These are phyloP conservation scores for Galaxias olidus DNA, from an alignment of 2,797 vertebrate genomes.

Conservation along the genomic window DNA sequence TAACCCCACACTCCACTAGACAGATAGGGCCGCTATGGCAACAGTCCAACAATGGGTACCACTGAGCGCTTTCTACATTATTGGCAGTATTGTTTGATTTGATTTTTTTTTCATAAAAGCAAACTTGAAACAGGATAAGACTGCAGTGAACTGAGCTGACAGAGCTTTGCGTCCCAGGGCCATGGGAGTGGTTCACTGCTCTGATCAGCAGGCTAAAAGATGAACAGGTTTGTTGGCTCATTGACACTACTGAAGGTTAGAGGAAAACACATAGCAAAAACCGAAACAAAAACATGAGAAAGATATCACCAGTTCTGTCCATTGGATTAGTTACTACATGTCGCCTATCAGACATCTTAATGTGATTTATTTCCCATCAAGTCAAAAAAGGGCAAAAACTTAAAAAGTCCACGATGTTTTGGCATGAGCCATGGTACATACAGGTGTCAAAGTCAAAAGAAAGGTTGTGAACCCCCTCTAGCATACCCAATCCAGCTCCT, in stretches of 20 bases:
- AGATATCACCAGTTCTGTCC: constrained; percentile 60
- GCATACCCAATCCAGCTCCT: not conserved
- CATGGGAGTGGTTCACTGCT: constrained; percentile 30
- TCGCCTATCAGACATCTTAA: constrained; percentile 39
- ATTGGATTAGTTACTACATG: constrained; percentile 53
- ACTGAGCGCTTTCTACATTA: constrained; percentile 33
- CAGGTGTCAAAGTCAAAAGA: constrained; percentile 31
- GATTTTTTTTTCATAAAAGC: constrained; percentile 36
- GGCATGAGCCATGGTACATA: constrained; percentile 57
- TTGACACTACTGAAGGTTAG: constrained; percentile 54
- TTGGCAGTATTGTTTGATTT: constrained; percentile 62
- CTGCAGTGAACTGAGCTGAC: constrained; percentile 39
- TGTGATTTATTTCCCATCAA: constrained; percentile 24
- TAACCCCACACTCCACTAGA: constrained; percentile 7
- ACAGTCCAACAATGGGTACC: constrained; percentile 42
- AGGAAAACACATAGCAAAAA: constrained; percentile 65
- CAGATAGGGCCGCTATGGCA: constrained; percentile 49
- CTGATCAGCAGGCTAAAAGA: constrained; percentile 19
- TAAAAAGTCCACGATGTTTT: constrained; percentile 71
- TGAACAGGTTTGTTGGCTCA: constrained; percentile 52
- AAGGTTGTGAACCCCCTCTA: constrained; percentile 10
- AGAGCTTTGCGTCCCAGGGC: constrained; percentile 26
- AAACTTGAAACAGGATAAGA: constrained; percentile 49
- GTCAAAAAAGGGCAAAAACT: constrained; percentile 39
- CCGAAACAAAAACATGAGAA: constrained; percentile 39